Evolutionary conservation across 1,140 invertebrate species (phyloP).

Genomic region (Dendrolimus kikuchii): DNA sequence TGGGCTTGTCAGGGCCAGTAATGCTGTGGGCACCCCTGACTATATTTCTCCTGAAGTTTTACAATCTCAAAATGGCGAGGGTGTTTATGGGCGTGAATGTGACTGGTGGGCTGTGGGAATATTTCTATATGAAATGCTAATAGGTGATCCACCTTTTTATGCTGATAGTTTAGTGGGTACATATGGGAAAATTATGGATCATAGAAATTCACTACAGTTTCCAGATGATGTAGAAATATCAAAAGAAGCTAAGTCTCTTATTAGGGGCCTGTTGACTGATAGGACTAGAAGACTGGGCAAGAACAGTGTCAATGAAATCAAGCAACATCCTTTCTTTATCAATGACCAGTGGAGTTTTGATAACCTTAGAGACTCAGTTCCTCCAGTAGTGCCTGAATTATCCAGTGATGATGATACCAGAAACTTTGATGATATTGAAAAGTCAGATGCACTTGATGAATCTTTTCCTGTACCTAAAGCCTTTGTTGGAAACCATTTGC

Average conservation of each 20-base stretch:
- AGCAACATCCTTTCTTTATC: slow-evolving; percentile 94
- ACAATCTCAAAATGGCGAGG: slow-evolving; percentile 97
- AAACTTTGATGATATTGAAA: slow-evolving; percentile 98
- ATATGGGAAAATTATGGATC: slow-evolving; percentile 99
- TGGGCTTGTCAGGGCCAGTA: slow-evolving; percentile 95
- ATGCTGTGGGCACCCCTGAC: slow-evolving; percentile 98
- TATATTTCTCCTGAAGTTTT: slow-evolving; percentile 99
- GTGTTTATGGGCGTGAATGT: slow-evolving; percentile 95
- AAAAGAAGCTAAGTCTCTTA: slow-evolving; percentile 91
- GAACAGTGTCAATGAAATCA: slow-evolving; percentile 97
- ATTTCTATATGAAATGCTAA: slow-evolving; percentile 98
- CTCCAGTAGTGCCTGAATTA: slow-evolving; percentile 97
- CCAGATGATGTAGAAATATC: slow-evolving; percentile 96
- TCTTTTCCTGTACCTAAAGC: slow-evolving; percentile 96
- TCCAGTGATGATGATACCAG: slow-evolving; percentile 97
- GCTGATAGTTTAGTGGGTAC: slow-evolving; percentile 98
- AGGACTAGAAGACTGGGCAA: slow-evolving; percentile 91
- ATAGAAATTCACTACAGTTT: slow-evolving; percentile 95
- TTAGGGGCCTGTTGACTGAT: slow-evolving; percentile 95
- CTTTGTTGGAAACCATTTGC: slow-evolving; percentile 98
- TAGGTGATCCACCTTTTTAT: slow-evolving; percentile 99
- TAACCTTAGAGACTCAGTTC: slow-evolving; percentile 93
- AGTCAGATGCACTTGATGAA: slow-evolving; percentile 90
- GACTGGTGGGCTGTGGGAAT: slow-evolving; percentile 99
- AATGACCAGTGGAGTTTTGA: slow-evolving; percentile 99